Base-by-base conservation (phyloP, 1,140 invertebrate genomes). In the Musca vetustissima region DNA sequence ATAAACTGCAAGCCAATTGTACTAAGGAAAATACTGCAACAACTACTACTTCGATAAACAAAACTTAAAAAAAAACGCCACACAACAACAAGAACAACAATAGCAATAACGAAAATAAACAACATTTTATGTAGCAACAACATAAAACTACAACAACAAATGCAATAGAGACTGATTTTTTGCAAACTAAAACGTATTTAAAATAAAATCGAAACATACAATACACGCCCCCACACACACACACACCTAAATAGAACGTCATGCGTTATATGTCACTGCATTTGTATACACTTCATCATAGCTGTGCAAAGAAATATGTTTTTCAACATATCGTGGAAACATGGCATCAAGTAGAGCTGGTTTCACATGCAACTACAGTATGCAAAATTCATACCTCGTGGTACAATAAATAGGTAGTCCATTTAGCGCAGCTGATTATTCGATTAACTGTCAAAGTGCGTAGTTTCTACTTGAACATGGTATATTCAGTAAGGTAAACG, bases 101-200 rank as follows among this genome's bases (percentile, higher is more conserved):
- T 59, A 50, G 52, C 52, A 68, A 68, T 22, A 68, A 59, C 47
- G 43, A 25, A 53, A 21, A 48, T 36, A 53, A 57, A 53, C 17
- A 68, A 68, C n/a, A 53, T 59, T 68, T 48, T 52, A 68, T n/a
- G n/a, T n/a, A 57, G 4, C 6, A 4, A 47, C 15, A 55, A 67
- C 70, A 67, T 69, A 67, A 52, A 69, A 13, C 49, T 66, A 74
- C 55, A 74, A 67, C 66, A 75, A 50, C 49, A 50, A 36, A 61
- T 43, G 79, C 79, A 78, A 81, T 81, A 81, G 79, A 81, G 79
- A 81, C 79, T 81, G 79, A 81, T 81, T 81, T 80, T 81, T 73
- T n/a, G n/a, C 7, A 43, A 43, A 7, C 28, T 4, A 32, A 32
- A 70, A 74, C n/a, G n/a, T 28, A 28, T 28, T 28, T 28, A 28